phyloP scores from a whole-genome alignment of 1,140 invertebrate genomes.

The Drosophila kanapiae region DNA sequence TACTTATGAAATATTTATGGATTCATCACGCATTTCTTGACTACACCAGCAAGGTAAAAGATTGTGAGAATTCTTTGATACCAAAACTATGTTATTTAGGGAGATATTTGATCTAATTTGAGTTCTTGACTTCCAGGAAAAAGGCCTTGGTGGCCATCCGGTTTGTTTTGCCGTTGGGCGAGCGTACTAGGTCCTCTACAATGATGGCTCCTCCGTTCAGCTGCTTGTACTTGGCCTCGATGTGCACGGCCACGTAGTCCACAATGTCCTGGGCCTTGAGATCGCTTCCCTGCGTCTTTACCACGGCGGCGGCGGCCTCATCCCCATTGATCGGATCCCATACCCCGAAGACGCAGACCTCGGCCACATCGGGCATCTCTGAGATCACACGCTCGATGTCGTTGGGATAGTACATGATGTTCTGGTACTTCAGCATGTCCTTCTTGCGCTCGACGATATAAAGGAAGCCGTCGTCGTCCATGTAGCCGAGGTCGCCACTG shows the following conservation, averaged over 20 bases:
- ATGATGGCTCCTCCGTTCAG: slow-evolving; percentile 85
- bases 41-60: not conserved
- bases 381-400: slow-evolving; percentile 66
- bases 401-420: slow-evolving; percentile 76
- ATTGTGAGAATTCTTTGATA: not conserved
- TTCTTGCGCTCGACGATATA: slow-evolving; percentile 88
- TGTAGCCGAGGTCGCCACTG: slow-evolving; percentile 88
- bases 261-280: slow-evolving; percentile 65
- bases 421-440: slow-evolving; percentile 86
- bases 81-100: not conserved
- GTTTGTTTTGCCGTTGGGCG: slow-evolving; percentile 70
- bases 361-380: slow-evolving; percentile 58
- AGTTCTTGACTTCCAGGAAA: slow-evolving; percentile 48
- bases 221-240: slow-evolving; percentile 66
- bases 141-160: slow-evolving; percentile 56
- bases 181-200: slow-evolving; percentile 81
- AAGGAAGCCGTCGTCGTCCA: slow-evolving; percentile 86
- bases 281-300: slow-evolving; percentile 40
- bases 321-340: slow-evolving; percentile 61
- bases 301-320: slow-evolving; percentile 65
- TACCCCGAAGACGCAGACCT: slow-evolving; percentile 74
- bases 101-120: not conserved
- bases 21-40: not conserved
- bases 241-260: slow-evolving; percentile 48
- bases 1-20: not conserved